Percentiles rank a stretch among this genome's conserved stretches.
Conservation (phyloP, 2,797 vertebrate genomes). For the Xenentodon cancila region DNA sequence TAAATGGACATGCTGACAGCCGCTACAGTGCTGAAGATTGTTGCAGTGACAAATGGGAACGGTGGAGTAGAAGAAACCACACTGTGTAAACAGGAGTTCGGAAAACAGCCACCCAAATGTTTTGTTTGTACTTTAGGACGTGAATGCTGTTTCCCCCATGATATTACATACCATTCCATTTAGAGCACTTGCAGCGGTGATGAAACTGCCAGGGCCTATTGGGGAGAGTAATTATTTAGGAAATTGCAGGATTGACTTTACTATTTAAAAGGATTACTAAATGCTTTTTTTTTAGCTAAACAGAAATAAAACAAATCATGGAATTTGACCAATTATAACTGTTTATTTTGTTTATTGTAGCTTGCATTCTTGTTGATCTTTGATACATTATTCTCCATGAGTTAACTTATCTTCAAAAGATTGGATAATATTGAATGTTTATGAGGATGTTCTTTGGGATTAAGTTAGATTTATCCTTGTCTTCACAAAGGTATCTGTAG, state of each 20-base stretch:
- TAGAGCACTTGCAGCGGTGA: slow-evolving; percentile 82
- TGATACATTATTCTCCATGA: no score
- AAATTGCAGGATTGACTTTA: slow-evolving; percentile 27
- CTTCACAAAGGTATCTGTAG: slow-evolving; percentile 49
- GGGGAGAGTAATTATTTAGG: slow-evolving; percentile 64
- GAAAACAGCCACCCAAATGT: slow-evolving; percentile 79
- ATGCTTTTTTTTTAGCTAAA: no score
- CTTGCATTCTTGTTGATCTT: no score
- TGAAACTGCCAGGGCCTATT: slow-evolving; percentile 67
- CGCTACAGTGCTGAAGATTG: slow-evolving; percentile 26
- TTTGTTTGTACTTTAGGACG: slow-evolving; percentile 77
- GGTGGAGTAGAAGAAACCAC: slow-evolving; percentile 37
- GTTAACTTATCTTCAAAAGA: no score
- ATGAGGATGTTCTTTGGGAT: background rate
- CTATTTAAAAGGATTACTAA: no score
- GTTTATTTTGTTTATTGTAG: no score
- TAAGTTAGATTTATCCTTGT: slow-evolving; percentile 37
- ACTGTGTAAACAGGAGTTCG: slow-evolving; percentile 69
- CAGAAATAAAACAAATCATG: no score
- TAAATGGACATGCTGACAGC: slow-evolving; percentile 77
- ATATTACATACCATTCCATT: slow-evolving; percentile 93
- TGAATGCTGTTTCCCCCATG: slow-evolving; percentile 78
- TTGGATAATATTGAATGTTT: background rate
- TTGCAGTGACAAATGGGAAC: slow-evolving; percentile 49
- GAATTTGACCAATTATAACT: no score